A percentile compares a stretch with the other conserved stretches of the same genome.
Evolutionary conservation across 2,888 invertebrate genomes (phyloP).

Genomic region (Lissocephala sabroskyi): DNA sequence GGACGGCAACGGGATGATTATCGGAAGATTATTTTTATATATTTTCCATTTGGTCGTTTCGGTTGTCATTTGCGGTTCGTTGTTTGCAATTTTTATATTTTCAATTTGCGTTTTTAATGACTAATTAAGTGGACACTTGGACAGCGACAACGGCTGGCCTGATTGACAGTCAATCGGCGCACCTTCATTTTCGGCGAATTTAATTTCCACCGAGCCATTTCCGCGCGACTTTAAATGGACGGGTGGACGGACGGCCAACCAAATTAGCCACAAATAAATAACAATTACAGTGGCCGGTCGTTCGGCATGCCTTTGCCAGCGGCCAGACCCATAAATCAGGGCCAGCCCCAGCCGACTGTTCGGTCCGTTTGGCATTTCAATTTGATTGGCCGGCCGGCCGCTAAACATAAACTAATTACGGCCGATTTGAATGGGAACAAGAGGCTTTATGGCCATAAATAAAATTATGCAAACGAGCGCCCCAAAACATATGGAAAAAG

Average conservation of each 20-base stretch:
- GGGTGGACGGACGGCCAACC: conserved; percentile 1
- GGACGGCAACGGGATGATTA: conserved; percentile 45
- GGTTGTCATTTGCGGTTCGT: neutral
- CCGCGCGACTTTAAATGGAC: conserved; percentile 14
- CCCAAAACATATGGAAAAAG: conserved; percentile 14
- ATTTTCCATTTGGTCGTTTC: neutral
- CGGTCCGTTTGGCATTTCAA: neutral
- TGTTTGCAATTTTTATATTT: no score
- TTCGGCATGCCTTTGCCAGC: conserved; percentile 23
- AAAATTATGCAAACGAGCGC: conserved; percentile 31
- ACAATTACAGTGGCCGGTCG: conserved; percentile 42
- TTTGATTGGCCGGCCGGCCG: conserved; percentile 14
- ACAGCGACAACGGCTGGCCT: conserved; percentile 25
- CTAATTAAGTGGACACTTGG: conserved; percentile 58
- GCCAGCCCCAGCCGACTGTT: neutral
- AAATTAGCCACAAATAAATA: conserved; percentile 59
- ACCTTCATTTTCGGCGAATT: neutral
- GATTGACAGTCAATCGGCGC: conserved; percentile 59
- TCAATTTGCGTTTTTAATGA: conserved; percentile 61
- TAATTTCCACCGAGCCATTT: no score
- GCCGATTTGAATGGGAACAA: conserved; percentile 6
- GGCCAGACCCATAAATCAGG: conserved; percentile 60
- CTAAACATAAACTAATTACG: conserved; percentile 25
- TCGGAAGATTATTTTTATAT: conserved; percentile 9
- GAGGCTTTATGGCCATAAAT: conserved; percentile 28